Evolutionary conservation across 2,888 invertebrate genomes (phyloP).

Genomic region (Crocallis elinguaria): DNA sequence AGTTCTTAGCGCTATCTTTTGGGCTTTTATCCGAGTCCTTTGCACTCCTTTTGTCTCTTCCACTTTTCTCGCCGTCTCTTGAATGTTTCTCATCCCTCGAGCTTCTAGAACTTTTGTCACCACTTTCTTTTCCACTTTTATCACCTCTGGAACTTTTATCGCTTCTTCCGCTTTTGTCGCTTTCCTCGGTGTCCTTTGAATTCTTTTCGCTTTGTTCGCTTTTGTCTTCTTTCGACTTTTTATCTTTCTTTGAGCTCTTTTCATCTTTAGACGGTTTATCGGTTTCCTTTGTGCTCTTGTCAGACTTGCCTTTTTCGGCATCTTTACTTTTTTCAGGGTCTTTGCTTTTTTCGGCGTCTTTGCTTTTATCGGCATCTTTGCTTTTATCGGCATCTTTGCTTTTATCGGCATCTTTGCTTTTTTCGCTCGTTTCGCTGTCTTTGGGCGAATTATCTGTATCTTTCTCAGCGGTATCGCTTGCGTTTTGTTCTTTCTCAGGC

Average conservation of each 20-base stretch:
- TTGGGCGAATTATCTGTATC: constrained; percentile 6
- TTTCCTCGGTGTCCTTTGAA: background rate
- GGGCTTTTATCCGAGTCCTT: constrained; percentile 6
- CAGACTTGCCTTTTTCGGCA: constrained; percentile 1
- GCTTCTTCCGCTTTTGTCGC: constrained; percentile 3
- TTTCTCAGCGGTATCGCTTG: constrained; percentile 11
- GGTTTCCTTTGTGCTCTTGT: constrained; percentile 1
- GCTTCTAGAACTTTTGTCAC: background rate
- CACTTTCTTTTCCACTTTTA: constrained; percentile 4
- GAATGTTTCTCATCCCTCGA: background rate
- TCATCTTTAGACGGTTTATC: constrained; percentile 23
- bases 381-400: constrained; percentile 15
- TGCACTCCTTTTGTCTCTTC: constrained; percentile 5
- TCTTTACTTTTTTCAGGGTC: constrained; percentile 1
- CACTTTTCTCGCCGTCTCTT: background rate
- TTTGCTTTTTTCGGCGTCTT: constrained; percentile 17
- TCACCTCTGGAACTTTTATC: constrained; percentile 8
- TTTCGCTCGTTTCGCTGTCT: constrained; percentile 18
- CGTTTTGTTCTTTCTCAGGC: constrained; percentile 7
- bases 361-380: constrained; percentile 28
- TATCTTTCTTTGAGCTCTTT: constrained; percentile 15
- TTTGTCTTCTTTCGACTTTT: constrained; percentile 12
- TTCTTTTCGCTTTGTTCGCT: constrained; percentile 8
- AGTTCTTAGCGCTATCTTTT: constrained; percentile 19
- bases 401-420: constrained; percentile 13